Evolutionary conservation across 2,797 vertebrate species (phyloP).

Genomic region (Chloroceryle inda): DNA sequence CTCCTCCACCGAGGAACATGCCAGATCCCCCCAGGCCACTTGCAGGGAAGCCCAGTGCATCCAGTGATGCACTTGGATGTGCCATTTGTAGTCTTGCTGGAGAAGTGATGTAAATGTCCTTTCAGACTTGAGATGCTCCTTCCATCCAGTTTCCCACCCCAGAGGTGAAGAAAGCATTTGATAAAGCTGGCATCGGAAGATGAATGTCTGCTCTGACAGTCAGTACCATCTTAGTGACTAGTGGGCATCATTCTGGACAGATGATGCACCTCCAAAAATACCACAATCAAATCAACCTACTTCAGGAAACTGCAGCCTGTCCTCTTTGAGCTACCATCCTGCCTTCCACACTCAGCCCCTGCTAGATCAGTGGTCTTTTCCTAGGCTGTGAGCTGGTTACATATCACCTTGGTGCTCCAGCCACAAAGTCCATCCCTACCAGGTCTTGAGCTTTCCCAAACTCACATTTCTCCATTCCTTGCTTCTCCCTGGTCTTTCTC

Average conservation of each 20-base stretch:
- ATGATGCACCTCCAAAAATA: neutral
- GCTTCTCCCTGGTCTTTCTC: neutral
- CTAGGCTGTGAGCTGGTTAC: neutral
- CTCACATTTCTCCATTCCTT: neutral
- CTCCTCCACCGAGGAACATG: neutral
- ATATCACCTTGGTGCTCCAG: neutral
- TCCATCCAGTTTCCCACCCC: neutral
- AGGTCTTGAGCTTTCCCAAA: neutral
- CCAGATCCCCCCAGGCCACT: neutral
- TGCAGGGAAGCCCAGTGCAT: neutral
- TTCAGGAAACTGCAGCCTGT: neutral
- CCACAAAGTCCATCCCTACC: neutral
- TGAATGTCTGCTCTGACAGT: neutral
- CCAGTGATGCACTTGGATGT: neutral
- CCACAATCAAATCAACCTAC: neutral
- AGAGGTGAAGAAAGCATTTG: neutral
- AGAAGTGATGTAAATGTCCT: neutral
- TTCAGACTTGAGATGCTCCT: neutral
- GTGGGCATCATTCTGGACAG: neutral
- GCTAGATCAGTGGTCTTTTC: neutral
- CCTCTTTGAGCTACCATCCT: neutral
- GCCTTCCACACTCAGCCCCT: neutral
- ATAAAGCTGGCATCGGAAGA: neutral
- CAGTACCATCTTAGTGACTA: neutral
- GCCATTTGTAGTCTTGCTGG: slow-evolving; percentile 18